These are phyloP conservation scores for human DNA, from an alignment of 2,113 vertebrate species.

Conservation along the genomic window GRCh38 chr4:181165501-181166000, in stretches of 20 bases:
- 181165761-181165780: not conserved
- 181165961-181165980: not conserved
- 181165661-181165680: not conserved
- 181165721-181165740: not conserved
- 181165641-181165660: not conserved
- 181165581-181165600: no score
- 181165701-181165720: not conserved
- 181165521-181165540: not conserved
- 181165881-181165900: fast-evolving
- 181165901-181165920: not conserved
- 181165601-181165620: not conserved
- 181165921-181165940: not conserved
- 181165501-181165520: not conserved
- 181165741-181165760: not conserved
- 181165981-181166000: not conserved
- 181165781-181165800: not conserved
- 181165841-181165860: not conserved
- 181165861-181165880: not conserved
- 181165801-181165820: not conserved
- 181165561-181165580: not conserved
- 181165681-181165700: not conserved
- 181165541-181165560: not conserved
- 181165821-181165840: not conserved
- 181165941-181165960: not conserved
- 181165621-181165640: not conserved